Base-by-base conservation (phyloP, 2,113 vertebrate genomes). In the Coptodon bakossiorum region DNA sequence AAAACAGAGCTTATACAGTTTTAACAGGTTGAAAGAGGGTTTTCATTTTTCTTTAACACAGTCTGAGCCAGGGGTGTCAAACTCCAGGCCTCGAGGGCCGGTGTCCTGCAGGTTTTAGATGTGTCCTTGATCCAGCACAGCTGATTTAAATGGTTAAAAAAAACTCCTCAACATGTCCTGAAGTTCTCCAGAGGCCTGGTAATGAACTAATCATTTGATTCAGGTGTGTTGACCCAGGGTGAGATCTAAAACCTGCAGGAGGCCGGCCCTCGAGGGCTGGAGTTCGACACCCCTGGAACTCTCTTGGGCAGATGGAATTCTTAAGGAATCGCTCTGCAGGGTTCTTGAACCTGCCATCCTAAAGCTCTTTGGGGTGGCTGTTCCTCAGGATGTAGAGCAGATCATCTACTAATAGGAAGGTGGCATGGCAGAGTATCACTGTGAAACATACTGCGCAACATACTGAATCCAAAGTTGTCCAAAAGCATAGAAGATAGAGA, bases 11-110 rank as follows among this genome's bases (percentile, higher is more conserved):
- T 76, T 48, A 29, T 31, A 3, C 4, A 29, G 24, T 76, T 76
- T 17, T 31, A 31, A 78, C 2, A 50, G 16, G 3, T 7, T 50
- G 43, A 76, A 50, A 4, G 36, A 0, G 4, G 0, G 10, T 66
- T 38, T n/a, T n/a, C 0, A n/a, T 66, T 73, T 73, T 45, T 45
- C 22, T 45, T 73, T 48, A 27, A 76, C 1, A 0, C 24, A 73
- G 22, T 17, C 14, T 48, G 0, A 76, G 0, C 1, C 16, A 4
- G 16, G 17, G 29, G 59, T 34, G 59, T 19, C 1, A 2, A 63
- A 63, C 1, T 53, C 52, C 52, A 22, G 52, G 52, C 3, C 52
- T 63, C 29, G 3, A 19, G 59, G 29, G 59, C 59, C 16, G 0
- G 59, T 34, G 59, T 63, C 59, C 59, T 63, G 59, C 2, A 34